Percentiles rank a stretch among this genome's conserved stretches.
phyloP scores from a whole-genome alignment of 2,113 vertebrate genomes.

The Passer montanus region DNA sequence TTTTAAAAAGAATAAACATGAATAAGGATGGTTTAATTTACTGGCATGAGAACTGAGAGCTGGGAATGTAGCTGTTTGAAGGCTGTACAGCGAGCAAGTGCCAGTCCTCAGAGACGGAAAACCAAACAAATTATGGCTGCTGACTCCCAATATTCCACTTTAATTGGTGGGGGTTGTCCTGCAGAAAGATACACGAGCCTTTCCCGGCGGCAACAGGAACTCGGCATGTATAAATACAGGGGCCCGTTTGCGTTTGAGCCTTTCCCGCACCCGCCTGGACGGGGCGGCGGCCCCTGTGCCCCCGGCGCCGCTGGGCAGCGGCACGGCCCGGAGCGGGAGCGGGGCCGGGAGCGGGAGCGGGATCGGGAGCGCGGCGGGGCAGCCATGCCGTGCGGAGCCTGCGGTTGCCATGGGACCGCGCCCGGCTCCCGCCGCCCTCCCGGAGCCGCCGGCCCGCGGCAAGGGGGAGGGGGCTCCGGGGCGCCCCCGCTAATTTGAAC shows the following conservation, averaged over 20 bases:
- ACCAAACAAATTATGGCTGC: not conserved
- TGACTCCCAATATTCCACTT: not conserved
- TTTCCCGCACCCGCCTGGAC: not conserved
- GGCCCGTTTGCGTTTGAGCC: rapidly evolving
- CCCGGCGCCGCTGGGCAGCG: not conserved
- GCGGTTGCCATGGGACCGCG: too few species aligned
- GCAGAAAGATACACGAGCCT: not conserved
- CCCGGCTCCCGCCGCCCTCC: not conserved
- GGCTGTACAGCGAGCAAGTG: not conserved
- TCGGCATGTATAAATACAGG: rapidly evolving
- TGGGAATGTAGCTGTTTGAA: not conserved
- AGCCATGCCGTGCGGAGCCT: too few species aligned
- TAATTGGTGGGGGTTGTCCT: not conserved
- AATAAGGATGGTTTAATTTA: not conserved
- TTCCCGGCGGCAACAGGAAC: not conserved
- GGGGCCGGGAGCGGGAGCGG: not conserved
- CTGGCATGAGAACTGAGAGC: not conserved
- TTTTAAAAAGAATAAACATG: not conserved
- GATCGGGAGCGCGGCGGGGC: not conserved
- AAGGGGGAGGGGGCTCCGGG: not conserved
- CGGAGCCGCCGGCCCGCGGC: not conserved
- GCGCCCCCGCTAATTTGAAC: not conserved
- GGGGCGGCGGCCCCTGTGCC: not conserved
- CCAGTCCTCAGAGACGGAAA: not conserved
- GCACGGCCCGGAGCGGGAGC: not conserved